Percentiles rank a stretch among this genome's conserved stretches.
These are phyloP conservation scores for Clunio marinus DNA, from an alignment of 2,888 invertebrate species.

Conservation along the genomic window DNA sequence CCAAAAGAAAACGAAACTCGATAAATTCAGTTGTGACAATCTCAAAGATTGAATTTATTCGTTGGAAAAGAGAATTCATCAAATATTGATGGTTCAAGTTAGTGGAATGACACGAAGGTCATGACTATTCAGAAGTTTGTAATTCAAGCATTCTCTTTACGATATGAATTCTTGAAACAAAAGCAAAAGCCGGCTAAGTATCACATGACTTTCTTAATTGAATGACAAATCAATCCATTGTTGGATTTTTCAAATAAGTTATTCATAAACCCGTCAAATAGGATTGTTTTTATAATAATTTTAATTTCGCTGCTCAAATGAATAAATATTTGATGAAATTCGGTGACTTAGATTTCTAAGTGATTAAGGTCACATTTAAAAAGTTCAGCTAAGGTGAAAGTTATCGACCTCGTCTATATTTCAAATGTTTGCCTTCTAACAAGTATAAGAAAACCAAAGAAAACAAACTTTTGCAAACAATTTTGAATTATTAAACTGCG, in stretches of 20 bases:
- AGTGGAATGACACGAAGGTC: neutral
- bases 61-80: neutral
- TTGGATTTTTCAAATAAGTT: no score
- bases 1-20: no score
- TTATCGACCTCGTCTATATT: neutral
- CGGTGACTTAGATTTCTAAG: neutral
- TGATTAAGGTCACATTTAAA: no score
- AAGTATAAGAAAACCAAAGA: neutral
- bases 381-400: no score
- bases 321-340: neutral
- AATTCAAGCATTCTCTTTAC: no score
- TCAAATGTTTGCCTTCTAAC: neutral
- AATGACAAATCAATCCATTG: no score
- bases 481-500: neutral
- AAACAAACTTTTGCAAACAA: neutral
- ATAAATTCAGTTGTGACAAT: no score
- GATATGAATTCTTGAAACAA: no score
- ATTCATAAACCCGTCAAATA: no score
- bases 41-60: no score
- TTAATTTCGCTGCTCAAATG: neutral
- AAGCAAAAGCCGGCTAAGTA: no score
- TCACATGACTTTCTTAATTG: neutral
- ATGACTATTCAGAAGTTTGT: neutral
- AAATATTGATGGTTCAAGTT: neutral
- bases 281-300: neutral